Percentiles rank a stretch among this genome's conserved stretches.
These are phyloP conservation scores for Monoplex corrugatus DNA, from an alignment of 2,888 invertebrate species.

Conservation along the genomic window DNA sequence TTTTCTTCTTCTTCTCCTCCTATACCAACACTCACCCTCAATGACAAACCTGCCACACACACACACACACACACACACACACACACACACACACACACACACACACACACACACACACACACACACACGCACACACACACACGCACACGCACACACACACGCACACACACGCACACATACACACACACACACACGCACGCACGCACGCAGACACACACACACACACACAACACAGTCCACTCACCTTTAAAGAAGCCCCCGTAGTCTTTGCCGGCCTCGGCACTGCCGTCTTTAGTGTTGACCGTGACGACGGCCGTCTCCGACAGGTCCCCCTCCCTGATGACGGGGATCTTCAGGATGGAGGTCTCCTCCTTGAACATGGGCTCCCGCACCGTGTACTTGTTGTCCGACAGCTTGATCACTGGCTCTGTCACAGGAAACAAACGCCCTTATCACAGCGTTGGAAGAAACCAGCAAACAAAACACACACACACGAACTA, in stretches of 20 bases:
- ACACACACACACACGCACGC: background rate
- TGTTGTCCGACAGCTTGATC: conserved; percentile 76
- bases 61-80: background rate
- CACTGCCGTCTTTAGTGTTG: conserved; percentile 80
- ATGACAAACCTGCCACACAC: background rate
- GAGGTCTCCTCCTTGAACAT: conserved; percentile 71
- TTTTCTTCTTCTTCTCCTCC: too few relatives aligned
- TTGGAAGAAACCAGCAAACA: too few relatives aligned
- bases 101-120: background rate
- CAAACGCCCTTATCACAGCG: too few relatives aligned
- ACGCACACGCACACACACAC: conserved; percentile 1
- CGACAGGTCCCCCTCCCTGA: conserved; percentile 78
- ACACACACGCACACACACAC: conserved; percentile 14
- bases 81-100: background rate
- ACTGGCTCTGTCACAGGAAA: conserved; percentile 74
- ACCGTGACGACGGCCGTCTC: conserved; percentile 76
- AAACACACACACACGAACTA: background rate
- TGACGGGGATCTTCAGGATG: conserved; percentile 74
- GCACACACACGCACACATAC: background rate
- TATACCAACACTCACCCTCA: background rate
- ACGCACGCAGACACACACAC: background rate
- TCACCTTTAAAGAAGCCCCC: conserved; percentile 79
- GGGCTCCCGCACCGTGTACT: conserved; percentile 79
- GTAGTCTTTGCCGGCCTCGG: conserved; percentile 80
- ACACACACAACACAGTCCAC: background rate